A percentile compares a stretch with the other conserved stretches of the same genome.
These are phyloP conservation scores for Watsonalla binaria DNA, from an alignment of 2,888 invertebrate genomes.

Conservation along the genomic window DNA sequence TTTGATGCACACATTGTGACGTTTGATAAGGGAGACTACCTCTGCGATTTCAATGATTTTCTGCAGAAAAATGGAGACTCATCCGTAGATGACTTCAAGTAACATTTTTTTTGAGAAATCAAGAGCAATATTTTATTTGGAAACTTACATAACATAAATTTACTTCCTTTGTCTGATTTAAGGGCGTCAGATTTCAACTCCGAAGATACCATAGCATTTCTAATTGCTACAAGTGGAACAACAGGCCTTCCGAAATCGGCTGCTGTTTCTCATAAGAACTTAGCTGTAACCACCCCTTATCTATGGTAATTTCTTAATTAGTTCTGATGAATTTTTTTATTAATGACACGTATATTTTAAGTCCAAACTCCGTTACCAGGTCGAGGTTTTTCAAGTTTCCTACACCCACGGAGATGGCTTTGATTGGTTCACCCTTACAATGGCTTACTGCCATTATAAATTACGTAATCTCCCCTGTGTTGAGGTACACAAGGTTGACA, in stretches of 20 bases:
- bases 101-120: slow-evolving; percentile 17
- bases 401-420: slow-evolving; percentile 41
- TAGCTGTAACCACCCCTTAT: slow-evolving; percentile 38
- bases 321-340: not conserved
- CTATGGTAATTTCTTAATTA: slow-evolving; percentile 32
- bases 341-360: not conserved
- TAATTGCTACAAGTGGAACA: slow-evolving; percentile 61
- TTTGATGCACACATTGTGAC: slow-evolving; percentile 41
- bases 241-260: slow-evolving; percentile 63
- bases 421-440: slow-evolving; percentile 55
- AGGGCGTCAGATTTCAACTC: slow-evolving; percentile 55
- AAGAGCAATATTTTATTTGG: slow-evolving; percentile 12
- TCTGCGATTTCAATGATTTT: slow-evolving; percentile 37
- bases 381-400: slow-evolving; percentile 44
- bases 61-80: slow-evolving; percentile 33
- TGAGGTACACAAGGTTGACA: slow-evolving; percentile 48
- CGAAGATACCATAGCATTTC: slow-evolving; percentile 41
- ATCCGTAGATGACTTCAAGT: slow-evolving; percentile 42
- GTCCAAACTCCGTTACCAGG: slow-evolving; percentile 25
- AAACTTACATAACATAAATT: no score
- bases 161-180: not conserved
- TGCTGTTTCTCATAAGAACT: slow-evolving; percentile 52
- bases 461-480: slow-evolving; percentile 43
- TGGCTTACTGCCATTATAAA: slow-evolving; percentile 59
- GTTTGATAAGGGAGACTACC: slow-evolving; percentile 44